Percentiles rank a stretch among this genome's conserved stretches.
These are phyloP conservation scores for Muraenolepis orangiensis DNA, from an alignment of 2,797 vertebrate genomes.

Conservation along the genomic window DNA sequence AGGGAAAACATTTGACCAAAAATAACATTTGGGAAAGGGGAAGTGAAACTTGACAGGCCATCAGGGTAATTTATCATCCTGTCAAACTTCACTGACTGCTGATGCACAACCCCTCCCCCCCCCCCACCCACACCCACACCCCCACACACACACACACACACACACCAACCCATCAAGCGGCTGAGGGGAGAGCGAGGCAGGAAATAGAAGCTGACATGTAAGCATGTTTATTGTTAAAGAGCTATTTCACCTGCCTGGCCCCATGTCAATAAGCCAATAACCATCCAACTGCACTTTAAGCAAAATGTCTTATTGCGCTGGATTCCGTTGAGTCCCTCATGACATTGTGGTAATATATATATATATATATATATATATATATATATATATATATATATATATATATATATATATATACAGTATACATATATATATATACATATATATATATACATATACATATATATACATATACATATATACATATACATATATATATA, in stretches of 20 bases:
- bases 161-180: slow-evolving; percentile 25
- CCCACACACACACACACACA: not conserved
- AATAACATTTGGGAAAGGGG: slow-evolving; percentile 57
- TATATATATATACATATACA: not conserved
- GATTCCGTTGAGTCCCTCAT: not conserved
- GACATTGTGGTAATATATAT: not conserved
- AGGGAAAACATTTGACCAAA: slow-evolving; percentile 39
- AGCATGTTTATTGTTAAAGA: slow-evolving; percentile 54
- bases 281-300: not conserved
- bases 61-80: slow-evolving; percentile 73
- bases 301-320: not conserved
- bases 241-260: slow-evolving; percentile 43
- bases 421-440: too few species aligned
- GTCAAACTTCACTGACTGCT: slow-evolving; percentile 71
- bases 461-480: not conserved
- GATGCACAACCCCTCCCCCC: slow-evolving; percentile 50
- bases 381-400: not conserved
- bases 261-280: slow-evolving; percentile 25
- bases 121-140: not conserved
- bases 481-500: not conserved
- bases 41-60: slow-evolving; percentile 68
- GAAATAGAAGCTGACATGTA: slow-evolving; percentile 43
- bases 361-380: not conserved
- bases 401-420: not conserved
- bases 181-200: slow-evolving; percentile 38